These are phyloP conservation scores for Sturnira hondurensis DNA, from an alignment of 2,113 vertebrate genomes.

Conservation along the genomic window DNA sequence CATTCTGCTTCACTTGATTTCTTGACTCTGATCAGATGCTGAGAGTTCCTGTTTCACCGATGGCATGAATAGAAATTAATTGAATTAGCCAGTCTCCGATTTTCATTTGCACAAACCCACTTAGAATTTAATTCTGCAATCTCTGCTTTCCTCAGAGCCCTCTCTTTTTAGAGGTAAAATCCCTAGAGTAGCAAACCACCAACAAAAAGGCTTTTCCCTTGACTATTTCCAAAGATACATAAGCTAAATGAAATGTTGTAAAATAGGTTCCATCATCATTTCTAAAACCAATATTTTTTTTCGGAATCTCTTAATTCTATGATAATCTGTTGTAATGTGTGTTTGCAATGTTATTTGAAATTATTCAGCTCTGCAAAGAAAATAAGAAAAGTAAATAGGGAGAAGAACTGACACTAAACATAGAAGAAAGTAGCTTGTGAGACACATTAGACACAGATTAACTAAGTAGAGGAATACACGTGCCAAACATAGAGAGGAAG, in stretches of 20 bases:
- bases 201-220: conserved; percentile 5
- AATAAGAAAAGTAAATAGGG: conserved; percentile 40
- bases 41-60: neutral
- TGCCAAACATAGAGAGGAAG: neutral
- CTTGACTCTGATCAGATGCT: neutral
- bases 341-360: conserved; percentile 61
- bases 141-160: conserved; percentile 19
- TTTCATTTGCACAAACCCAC: conserved; percentile 67
- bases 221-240: conserved; percentile 59
- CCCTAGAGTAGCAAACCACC: conserved; percentile 50
- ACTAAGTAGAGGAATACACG: neutral
- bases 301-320: conserved; percentile 58
- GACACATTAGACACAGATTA: neutral
- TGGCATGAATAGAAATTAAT: conserved; percentile 45
- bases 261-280: conserved; percentile 40
- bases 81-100: conserved; percentile 54
- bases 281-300: conserved; percentile 58
- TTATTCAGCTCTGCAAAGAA: conserved; percentile 28
- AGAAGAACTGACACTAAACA: conserved; percentile 34
- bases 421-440: neutral
- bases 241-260: conserved; percentile 43
- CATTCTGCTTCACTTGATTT: neutral
- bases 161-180: conserved; percentile 49
- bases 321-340: conserved; percentile 67
- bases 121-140: conserved; percentile 37